Conservation (phyloP, 2,888 invertebrate species). For the Nebria salina region DNA sequence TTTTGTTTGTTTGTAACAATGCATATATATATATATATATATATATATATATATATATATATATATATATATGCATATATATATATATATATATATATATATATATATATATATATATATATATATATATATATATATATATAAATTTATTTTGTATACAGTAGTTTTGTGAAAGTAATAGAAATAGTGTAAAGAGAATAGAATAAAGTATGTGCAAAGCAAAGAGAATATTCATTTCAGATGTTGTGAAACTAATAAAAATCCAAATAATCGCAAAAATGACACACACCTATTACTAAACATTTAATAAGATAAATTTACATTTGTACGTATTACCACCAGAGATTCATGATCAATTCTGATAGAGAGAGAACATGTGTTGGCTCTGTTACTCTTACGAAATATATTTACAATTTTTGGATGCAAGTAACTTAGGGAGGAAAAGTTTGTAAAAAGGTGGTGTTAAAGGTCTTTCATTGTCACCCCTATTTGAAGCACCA, state of each 20-base stretch:
- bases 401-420: no score
- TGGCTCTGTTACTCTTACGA: no score
- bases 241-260: conserved; percentile 33
- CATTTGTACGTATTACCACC: not conserved
- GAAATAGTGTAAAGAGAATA: conserved; percentile 43
- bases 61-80: no score
- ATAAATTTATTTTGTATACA: conserved; percentile 13
- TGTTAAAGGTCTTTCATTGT: not conserved
- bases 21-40: no score
- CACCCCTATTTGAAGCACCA: not conserved
- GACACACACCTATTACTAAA: conserved; percentile 33
- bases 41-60: no score
- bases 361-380: not conserved
- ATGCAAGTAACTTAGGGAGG: not conserved
- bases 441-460: not conserved
- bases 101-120: no score
- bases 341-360: not conserved
- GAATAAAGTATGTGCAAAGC: conserved; percentile 45
- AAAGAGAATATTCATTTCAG: conserved; percentile 31
- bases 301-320: conserved; percentile 11
- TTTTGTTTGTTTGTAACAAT: no score
- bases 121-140: no score
- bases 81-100: no score
- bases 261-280: conserved; percentile 24
- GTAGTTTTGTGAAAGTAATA: conserved; percentile 35